phyloP scores from a whole-genome alignment of 2,888 invertebrate genomes.

The Microctonus brassicae region DNA sequence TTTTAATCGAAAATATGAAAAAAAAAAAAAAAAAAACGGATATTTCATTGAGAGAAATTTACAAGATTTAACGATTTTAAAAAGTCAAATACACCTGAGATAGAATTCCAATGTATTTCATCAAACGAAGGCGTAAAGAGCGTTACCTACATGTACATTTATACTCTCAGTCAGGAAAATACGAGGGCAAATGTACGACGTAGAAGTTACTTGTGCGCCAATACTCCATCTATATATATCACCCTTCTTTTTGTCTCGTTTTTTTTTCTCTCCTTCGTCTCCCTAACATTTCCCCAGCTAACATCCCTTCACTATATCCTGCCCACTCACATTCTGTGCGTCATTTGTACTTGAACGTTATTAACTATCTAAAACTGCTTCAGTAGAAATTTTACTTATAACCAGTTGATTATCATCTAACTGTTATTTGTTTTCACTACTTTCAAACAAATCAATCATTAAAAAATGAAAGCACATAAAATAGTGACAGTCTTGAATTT shows the following conservation, averaged over 20 bases:
- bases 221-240: neutral
- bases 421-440: too few species aligned
- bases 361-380: too few species aligned
- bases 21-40: too few species aligned
- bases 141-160: neutral
- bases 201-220: constrained; percentile 3
- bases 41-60: neutral
- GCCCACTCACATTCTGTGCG: constrained; percentile 3
- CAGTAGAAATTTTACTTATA: too few species aligned
- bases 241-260: neutral
- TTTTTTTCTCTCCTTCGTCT: neutral
- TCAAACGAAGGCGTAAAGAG: neutral
- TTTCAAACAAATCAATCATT: too few species aligned
- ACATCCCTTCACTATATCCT: neutral
- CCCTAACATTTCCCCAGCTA: neutral
- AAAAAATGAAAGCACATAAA: too few species aligned
- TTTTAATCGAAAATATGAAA: neutral
- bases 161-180: neutral
- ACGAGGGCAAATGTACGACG: constrained; percentile 5
- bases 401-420: too few species aligned
- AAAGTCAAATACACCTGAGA: constrained; percentile 3
- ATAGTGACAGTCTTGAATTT: too few species aligned
- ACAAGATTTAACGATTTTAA: neutral
- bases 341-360: constrained; percentile 12
- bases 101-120: neutral